Evolutionary conservation across 2,113 vertebrate species (phyloP).

Genomic region (Uropsilus gracilis): DNA sequence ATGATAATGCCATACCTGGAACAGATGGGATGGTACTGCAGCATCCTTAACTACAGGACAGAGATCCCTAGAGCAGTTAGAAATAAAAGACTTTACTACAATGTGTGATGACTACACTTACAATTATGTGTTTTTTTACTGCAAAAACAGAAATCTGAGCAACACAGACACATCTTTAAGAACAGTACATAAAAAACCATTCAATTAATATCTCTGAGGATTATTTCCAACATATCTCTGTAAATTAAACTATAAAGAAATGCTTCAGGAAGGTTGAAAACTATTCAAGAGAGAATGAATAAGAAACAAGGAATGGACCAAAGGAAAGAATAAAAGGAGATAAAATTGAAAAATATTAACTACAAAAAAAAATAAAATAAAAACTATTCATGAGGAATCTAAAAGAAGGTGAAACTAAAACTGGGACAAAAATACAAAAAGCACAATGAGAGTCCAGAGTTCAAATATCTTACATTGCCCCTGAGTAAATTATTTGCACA

Average conservation of each 20-base stretch:
- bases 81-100: not conserved
- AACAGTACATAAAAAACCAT: not conserved
- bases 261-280: not conserved
- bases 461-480: not conserved
- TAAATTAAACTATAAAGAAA: not conserved
- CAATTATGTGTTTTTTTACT: not conserved
- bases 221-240: not conserved
- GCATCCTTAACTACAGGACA: not conserved
- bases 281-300: not conserved
- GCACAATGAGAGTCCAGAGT: not conserved
- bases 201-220: not conserved
- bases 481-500: not conserved
- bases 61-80: not conserved
- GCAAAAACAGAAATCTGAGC: not conserved
- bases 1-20: not conserved
- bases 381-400: not conserved
- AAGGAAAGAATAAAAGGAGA: not conserved
- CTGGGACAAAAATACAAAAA: not conserved
- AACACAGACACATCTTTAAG: not conserved
- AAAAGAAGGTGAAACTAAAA: not conserved
- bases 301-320: not conserved
- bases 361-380: not conserved
- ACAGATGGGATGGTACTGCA: not conserved
- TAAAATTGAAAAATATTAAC: not conserved
- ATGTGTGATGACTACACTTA: not conserved